phyloP scores from a whole-genome alignment of 2,113 vertebrate species.

The Pica pica region DNA sequence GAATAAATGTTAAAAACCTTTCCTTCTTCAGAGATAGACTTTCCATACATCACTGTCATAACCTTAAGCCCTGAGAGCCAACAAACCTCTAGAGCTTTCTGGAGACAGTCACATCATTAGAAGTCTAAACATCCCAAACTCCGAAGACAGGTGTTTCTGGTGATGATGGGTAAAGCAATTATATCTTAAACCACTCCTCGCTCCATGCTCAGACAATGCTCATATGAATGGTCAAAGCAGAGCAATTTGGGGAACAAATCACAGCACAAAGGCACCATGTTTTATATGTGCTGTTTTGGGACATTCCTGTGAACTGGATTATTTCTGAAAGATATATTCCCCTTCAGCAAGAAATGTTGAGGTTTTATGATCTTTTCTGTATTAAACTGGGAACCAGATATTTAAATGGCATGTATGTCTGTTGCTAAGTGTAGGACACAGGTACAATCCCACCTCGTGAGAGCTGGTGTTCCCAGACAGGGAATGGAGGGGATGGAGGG shows the following conservation, averaged over 20 bases:
- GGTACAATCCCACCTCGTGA: background rate
- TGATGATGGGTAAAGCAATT: background rate
- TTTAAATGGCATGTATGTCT: background rate
- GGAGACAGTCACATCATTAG: background rate
- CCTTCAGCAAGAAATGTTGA: background rate
- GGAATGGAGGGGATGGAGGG: background rate
- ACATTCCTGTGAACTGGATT: fast-evolving
- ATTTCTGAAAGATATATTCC: background rate
- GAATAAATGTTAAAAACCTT: constrained; percentile 20
- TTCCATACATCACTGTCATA: constrained; percentile 35
- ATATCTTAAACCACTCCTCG: background rate
- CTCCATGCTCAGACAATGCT: background rate
- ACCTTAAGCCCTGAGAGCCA: background rate
- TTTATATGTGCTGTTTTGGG: background rate
- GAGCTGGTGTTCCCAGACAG: background rate
- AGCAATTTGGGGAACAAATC: background rate
- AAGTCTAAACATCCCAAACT: background rate
- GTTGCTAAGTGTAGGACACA: background rate
- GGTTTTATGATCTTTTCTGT: background rate
- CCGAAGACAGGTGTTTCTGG: background rate
- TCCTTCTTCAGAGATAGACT: background rate
- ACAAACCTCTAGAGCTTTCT: background rate
- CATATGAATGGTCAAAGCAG: background rate
- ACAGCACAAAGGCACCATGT: background rate
- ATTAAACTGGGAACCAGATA: background rate